Conservation (phyloP, 2,888 invertebrate genomes). For the Amphipoea lucens region DNA sequence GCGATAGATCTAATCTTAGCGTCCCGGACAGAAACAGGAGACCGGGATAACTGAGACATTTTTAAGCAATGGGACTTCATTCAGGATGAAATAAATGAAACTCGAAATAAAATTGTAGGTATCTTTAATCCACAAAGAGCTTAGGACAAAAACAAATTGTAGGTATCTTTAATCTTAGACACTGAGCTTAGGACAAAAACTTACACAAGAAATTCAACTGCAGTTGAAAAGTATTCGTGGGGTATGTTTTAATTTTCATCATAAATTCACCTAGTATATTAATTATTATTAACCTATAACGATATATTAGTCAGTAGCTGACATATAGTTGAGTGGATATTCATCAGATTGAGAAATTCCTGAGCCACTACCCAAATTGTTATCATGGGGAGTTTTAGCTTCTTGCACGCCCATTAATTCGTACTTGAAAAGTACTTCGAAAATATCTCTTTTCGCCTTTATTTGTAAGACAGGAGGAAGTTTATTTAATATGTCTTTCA, state of each 20-base stretch:
- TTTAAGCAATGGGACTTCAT: not conserved
- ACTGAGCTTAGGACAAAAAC: not conserved
- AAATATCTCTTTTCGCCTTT: conserved; percentile 23
- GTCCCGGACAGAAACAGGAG: not conserved
- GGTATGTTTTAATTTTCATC: not conserved
- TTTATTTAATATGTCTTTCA: conserved; percentile 20
- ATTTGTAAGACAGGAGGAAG: conserved; percentile 20
- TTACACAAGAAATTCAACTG: not conserved
- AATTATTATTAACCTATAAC: not conserved
- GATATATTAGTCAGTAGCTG: not conserved
- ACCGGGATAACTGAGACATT: not conserved
- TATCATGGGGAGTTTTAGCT: not conserved
- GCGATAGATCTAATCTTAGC: too few relatives aligned
- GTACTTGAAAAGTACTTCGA: conserved; percentile 16
- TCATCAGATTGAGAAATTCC: conserved; percentile 16
- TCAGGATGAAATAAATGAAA: not conserved
- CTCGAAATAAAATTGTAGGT: not conserved
- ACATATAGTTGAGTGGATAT: not conserved
- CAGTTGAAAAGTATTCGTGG: not conserved
- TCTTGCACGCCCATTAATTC: conserved; percentile 17
- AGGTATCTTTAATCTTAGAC: not conserved
- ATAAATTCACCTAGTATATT: not conserved
- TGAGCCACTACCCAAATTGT: not conserved
- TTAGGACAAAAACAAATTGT: not conserved
- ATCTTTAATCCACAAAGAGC: not conserved